phyloP scores from a whole-genome alignment of 1,140 invertebrate genomes.

The Piezodorus guildinii region DNA sequence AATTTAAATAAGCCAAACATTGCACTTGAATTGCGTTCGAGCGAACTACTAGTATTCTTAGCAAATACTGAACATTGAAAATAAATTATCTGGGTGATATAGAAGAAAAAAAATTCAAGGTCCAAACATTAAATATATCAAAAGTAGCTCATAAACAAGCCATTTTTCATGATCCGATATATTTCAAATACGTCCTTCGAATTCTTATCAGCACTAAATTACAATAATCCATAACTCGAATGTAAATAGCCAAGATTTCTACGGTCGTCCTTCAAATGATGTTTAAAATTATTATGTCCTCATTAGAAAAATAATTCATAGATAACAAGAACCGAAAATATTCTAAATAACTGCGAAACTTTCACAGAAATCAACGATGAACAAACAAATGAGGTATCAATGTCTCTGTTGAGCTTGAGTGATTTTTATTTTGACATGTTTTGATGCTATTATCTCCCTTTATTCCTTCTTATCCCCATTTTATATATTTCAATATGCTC shows the following conservation, averaged over 20 bases:
- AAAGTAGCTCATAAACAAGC: not conserved
- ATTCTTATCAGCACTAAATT: conserved; percentile 1
- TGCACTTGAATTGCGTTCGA: too few species aligned
- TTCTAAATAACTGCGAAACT: not conserved
- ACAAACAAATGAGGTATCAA: too few species aligned
- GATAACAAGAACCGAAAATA: not conserved
- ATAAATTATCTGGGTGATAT: too few species aligned
- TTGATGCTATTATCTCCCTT: too few species aligned
- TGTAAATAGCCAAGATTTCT: conserved; percentile 6
- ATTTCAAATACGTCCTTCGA: not conserved
- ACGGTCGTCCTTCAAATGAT: conserved; percentile 2
- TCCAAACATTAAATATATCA: conserved; percentile 5
- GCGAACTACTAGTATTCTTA: too few species aligned
- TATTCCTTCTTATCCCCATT: too few species aligned
- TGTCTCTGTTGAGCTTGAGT: too few species aligned
- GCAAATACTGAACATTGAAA: too few species aligned
- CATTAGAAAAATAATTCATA: conserved; percentile 7
- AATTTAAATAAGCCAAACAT: too few species aligned
- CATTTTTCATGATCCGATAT: not conserved
- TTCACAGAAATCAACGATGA: too few species aligned
- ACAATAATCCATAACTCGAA: conserved; percentile 7
- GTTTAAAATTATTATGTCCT: conserved; percentile 2
- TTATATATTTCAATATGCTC: too few species aligned
- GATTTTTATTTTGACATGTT: too few species aligned
- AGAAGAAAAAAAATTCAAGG: not conserved